These are phyloP conservation scores for Thymallus thymallus DNA, from an alignment of 2,113 vertebrate species.

Conservation along the genomic window DNA sequence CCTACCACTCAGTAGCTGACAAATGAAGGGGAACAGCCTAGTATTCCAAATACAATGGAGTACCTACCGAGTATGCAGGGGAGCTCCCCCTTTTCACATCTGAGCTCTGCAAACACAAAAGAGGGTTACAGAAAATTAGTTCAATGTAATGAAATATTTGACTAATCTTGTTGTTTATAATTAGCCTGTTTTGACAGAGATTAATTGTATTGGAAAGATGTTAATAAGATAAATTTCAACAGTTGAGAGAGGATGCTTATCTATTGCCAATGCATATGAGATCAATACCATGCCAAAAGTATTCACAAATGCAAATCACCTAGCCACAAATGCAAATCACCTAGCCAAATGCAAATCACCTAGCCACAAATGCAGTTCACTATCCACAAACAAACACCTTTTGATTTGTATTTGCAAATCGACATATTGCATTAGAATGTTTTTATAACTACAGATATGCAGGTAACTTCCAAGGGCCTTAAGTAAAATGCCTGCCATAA, in stretches of 20 bases:
- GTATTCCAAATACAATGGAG: background rate
- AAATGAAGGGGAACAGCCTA: background rate
- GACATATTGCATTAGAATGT: too few species aligned
- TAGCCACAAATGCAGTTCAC: too few species aligned
- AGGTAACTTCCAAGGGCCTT: too few species aligned
- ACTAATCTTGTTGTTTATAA: conserved; percentile 40
- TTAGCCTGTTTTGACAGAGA: conserved; percentile 44
- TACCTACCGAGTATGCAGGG: conserved; percentile 65
- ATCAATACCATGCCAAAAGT: too few species aligned
- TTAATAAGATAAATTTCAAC: background rate
- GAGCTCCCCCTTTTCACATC: conserved; percentile 67
- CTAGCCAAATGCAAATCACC: too few species aligned
- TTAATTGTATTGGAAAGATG: conserved; percentile 30
- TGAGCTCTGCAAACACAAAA: conserved; percentile 45
- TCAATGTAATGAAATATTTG: conserved; percentile 19
- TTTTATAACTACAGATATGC: too few species aligned
- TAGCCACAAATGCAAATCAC: too few species aligned
- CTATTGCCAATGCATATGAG: conserved; percentile 35
- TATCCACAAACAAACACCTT: too few species aligned
- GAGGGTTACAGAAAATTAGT: background rate
- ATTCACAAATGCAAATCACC: too few species aligned
- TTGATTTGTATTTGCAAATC: too few species aligned
- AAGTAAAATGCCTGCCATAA: too few species aligned
- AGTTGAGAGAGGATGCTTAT: conserved; percentile 24
- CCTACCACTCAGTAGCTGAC: background rate